Percentiles rank a stretch among this genome's conserved stretches.
Evolutionary conservation across 2,888 invertebrate species (phyloP).

Genomic region (Osmoderma eremita): DNA sequence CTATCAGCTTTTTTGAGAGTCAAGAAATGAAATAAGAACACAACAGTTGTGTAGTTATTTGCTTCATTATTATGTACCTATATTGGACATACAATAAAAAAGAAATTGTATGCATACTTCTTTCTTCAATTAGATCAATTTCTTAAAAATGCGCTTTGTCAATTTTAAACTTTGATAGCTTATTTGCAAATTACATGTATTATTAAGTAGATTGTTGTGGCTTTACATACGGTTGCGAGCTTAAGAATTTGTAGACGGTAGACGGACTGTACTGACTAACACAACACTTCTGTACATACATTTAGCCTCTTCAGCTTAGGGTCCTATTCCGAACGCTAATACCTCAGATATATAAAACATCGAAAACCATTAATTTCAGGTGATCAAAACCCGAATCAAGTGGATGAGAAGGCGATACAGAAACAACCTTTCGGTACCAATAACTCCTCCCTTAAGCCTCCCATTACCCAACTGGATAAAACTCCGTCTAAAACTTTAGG

Average conservation of each 20-base stretch:
- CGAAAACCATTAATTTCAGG: slow-evolving; percentile 53
- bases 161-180: too few species aligned
- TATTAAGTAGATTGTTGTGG: slow-evolving; percentile 17
- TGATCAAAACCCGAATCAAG: slow-evolving; percentile 48
- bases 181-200: too few species aligned
- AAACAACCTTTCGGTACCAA: slow-evolving; percentile 44
- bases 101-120: too few species aligned
- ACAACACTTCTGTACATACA: slow-evolving; percentile 47
- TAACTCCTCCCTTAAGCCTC: slow-evolving; percentile 38
- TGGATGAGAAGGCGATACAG: slow-evolving; percentile 45
- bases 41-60: too few species aligned
- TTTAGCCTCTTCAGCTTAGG: slow-evolving; percentile 40
- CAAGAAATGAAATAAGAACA: too few species aligned
- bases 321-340: slow-evolving; percentile 1
- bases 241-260: slow-evolving; percentile 33
- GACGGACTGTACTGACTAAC: slow-evolving; percentile 48
- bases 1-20: too few species aligned
- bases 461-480: slow-evolving; percentile 47
- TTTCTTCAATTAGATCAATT: too few species aligned
- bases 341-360: not conserved
- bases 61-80: too few species aligned
- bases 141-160: too few species aligned
- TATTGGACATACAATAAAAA: too few species aligned
- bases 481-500: slow-evolving; percentile 59
- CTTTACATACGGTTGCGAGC: slow-evolving; percentile 25